A percentile compares a stretch with the other conserved stretches of the same genome.
phyloP scores from a whole-genome alignment of 2,888 invertebrate species.

The Drosophila kambysellisi region DNA sequence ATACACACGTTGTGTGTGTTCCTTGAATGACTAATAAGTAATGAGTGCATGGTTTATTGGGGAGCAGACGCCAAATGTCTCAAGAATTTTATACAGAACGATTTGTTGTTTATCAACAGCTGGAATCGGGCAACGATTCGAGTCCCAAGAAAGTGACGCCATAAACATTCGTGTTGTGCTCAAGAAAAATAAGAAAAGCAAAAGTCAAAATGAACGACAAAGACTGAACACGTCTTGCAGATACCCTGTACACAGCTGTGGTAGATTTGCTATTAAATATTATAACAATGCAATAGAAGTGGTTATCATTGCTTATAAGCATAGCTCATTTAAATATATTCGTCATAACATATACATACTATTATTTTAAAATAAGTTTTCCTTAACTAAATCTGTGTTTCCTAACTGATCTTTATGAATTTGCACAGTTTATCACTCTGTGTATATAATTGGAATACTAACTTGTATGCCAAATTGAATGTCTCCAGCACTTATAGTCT shows the following conservation, averaged over 20 bases:
- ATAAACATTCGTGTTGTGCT: conserved; percentile 29
- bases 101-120: conserved; percentile 40
- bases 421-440: no score
- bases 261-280: background rate
- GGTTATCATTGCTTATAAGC: background rate
- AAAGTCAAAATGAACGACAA: background rate
- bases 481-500: background rate
- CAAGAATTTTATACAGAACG: conserved; percentile 22
- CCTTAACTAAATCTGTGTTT: no score
- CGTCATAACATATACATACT: background rate
- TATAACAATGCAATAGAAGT: background rate
- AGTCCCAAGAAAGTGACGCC: conserved; percentile 30
- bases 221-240: background rate
- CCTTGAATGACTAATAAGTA: conserved; percentile 43
- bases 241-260: background rate
- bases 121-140: conserved; percentile 27
- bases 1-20: conserved; percentile 19
- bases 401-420: no score
- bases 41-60: conserved; percentile 11
- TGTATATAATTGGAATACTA: background rate
- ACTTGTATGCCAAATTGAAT: background rate
- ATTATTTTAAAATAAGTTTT: no score
- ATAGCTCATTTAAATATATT: background rate
- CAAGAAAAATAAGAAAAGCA: background rate
- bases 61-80: conserved; percentile 19